phyloP scores from a whole-genome alignment of 1,140 invertebrate species.

The Tetraneura akinire region DNA sequence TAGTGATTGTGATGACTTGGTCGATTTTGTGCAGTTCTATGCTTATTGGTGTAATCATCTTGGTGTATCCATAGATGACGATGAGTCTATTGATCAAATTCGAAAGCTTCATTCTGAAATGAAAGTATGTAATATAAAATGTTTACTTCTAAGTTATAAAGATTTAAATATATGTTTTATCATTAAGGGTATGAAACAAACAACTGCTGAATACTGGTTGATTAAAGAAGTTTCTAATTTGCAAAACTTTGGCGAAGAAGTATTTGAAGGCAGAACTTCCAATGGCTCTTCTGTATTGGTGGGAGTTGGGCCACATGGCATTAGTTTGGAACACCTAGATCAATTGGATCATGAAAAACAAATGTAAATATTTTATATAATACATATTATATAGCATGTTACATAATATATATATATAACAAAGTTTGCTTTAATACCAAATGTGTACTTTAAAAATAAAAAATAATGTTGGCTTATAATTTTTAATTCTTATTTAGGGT shows the following conservation, averaged over 20 bases:
- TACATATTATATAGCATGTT: neutral
- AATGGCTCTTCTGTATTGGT: constrained; percentile 61
- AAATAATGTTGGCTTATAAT: neutral
- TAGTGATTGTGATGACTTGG: constrained; percentile 66
- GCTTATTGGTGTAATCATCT: constrained; percentile 66
- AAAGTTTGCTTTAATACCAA: neutral
- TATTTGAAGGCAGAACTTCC: constrained; percentile 71
- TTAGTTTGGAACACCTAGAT: constrained; percentile 67
- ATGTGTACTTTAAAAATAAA: neutral
- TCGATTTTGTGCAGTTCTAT: constrained; percentile 65
- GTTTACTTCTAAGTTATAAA: neutral
- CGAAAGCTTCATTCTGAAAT: constrained; percentile 65
- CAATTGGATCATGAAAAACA: constrained; percentile 39
- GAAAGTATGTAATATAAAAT: constrained; percentile 56
- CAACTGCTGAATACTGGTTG: constrained; percentile 76
- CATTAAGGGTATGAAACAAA: constrained; percentile 62
- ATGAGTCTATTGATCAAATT: constrained; percentile 63
- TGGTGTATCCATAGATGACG: constrained; percentile 61
- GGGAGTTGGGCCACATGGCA: constrained; percentile 80
- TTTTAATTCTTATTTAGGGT: constrained; percentile 65
- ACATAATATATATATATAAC: neutral
- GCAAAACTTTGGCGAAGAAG: constrained; percentile 79
- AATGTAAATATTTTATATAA: constrained; percentile 21
- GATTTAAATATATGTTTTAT: constrained; percentile 52
- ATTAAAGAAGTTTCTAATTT: constrained; percentile 77